Conservation (phyloP, 2,888 invertebrate genomes). For the Cantharis flavilabris region DNA sequence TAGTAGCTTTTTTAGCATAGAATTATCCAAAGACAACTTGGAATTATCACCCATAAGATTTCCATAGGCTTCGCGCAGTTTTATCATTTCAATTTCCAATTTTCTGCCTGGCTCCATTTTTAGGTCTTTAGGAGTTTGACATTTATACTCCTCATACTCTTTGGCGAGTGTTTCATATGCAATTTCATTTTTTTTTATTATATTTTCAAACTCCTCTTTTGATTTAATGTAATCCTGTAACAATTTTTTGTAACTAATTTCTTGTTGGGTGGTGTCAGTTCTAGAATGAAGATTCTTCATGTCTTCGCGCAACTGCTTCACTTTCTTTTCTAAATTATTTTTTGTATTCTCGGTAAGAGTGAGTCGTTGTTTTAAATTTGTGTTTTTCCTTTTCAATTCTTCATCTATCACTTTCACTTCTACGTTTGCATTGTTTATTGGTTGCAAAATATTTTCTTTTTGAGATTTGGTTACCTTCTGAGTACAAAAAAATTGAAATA, state of each 20-base stretch:
- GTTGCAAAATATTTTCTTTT: slow-evolving; percentile 22
- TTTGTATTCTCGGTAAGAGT: slow-evolving; percentile 38
- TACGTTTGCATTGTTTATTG: slow-evolving; percentile 6
- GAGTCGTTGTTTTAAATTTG: slow-evolving; percentile 39
- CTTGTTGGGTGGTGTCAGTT: slow-evolving; percentile 28
- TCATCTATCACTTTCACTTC: slow-evolving; percentile 39
- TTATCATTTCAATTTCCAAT: slow-evolving; percentile 34
- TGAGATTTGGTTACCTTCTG: slow-evolving; percentile 17
- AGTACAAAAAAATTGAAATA: not conserved
- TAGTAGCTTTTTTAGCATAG: slow-evolving; percentile 40
- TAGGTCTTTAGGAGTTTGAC: slow-evolving; percentile 11
- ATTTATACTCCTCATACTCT: slow-evolving; percentile 29
- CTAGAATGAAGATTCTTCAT: slow-evolving; percentile 37
- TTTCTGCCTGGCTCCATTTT: slow-evolving; percentile 23
- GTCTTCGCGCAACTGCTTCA: slow-evolving; percentile 45
- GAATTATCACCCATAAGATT: slow-evolving; percentile 46
- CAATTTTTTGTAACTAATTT: slow-evolving; percentile 40
- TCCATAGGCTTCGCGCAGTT: slow-evolving; percentile 47
- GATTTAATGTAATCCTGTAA: slow-evolving; percentile 39
- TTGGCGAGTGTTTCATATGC: slow-evolving; percentile 38
- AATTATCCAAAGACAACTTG: slow-evolving; percentile 47
- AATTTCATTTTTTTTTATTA: slow-evolving; percentile 35
- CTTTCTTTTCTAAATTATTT: slow-evolving; percentile 41
- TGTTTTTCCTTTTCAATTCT: slow-evolving; percentile 42
- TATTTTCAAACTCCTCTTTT: slow-evolving; percentile 40